Evolutionary conservation across 1,140 invertebrate genomes (phyloP).

Genomic region (Araneus ventricosus): DNA sequence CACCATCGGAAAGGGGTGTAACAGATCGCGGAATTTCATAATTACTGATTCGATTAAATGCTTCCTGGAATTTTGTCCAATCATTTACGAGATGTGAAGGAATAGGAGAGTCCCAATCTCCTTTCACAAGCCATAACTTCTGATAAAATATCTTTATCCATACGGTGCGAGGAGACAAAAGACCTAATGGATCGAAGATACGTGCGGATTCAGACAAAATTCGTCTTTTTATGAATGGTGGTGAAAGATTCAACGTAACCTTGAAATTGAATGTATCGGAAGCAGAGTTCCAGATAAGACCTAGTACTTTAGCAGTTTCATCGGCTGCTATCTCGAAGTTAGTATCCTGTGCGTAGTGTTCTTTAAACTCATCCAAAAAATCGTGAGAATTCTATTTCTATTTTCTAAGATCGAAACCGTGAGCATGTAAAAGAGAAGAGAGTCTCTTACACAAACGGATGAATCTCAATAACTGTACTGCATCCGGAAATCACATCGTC

Average conservation of each 20-base stretch:
- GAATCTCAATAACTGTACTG: not conserved
- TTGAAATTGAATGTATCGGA: not conserved
- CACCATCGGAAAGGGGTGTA: not conserved
- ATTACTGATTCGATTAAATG: not conserved
- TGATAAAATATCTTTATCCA: too few species aligned
- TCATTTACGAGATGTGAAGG: too few species aligned
- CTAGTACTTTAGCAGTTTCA: not conserved
- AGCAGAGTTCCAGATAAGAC: not conserved
- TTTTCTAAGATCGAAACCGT: not conserved
- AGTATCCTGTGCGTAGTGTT: not conserved
- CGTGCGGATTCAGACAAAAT: too few species aligned
- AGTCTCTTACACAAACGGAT: not conserved
- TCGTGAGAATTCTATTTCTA: not conserved
- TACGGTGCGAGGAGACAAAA: too few species aligned
- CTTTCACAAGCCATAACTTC: too few species aligned
- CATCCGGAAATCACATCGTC: not conserved
- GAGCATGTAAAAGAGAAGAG: not conserved
- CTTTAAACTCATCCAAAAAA: not conserved
- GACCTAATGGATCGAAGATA: too few species aligned
- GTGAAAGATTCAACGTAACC: not conserved
- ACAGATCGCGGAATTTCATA: not conserved
- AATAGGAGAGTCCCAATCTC: too few species aligned
- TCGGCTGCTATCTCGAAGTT: not conserved
- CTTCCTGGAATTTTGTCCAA: too few species aligned
- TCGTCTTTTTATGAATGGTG: too few species aligned